phyloP scores from a whole-genome alignment of 1,140 invertebrate genomes.

The Holotrichia oblita region DNA sequence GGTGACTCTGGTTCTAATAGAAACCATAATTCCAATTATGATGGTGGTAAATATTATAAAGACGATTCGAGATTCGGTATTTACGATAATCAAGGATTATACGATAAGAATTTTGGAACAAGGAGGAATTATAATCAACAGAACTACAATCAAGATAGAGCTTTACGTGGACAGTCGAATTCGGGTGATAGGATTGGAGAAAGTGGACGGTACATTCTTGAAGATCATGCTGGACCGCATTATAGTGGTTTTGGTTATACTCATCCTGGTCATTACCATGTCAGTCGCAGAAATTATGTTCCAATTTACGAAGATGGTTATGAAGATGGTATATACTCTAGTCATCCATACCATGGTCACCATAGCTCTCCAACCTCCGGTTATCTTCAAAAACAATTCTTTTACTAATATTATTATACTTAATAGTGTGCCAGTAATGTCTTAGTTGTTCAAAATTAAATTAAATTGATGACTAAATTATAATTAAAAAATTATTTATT shows the following conservation, averaged over 20 bases:
- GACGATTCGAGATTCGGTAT: conserved; percentile 61
- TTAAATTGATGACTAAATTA: too few species aligned
- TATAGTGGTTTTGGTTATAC: conserved; percentile 20
- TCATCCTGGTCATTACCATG: background rate
- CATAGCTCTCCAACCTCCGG: background rate
- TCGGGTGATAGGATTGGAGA: conserved; percentile 63
- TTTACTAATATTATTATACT: background rate
- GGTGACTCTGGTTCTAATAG: background rate
- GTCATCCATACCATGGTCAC: background rate
- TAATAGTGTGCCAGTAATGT: background rate
- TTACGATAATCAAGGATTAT: conserved; percentile 64
- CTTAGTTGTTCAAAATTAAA: background rate
- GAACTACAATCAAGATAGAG: conserved; percentile 64
- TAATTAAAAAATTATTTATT: too few species aligned
- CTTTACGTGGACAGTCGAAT: conserved; percentile 59
- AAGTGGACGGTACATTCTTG: conserved; percentile 44
- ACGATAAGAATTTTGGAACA: conserved; percentile 62
- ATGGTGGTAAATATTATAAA: conserved; percentile 41
- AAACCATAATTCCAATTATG: background rate
- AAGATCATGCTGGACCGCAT: background rate
- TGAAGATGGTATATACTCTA: background rate
- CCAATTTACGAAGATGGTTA: background rate
- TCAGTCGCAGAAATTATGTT: background rate
- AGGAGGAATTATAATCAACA: conserved; percentile 65
- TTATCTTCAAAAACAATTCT: background rate